Evolutionary conservation across 2,797 vertebrate species (phyloP).

Genomic region (Poecilia gillii): DNA sequence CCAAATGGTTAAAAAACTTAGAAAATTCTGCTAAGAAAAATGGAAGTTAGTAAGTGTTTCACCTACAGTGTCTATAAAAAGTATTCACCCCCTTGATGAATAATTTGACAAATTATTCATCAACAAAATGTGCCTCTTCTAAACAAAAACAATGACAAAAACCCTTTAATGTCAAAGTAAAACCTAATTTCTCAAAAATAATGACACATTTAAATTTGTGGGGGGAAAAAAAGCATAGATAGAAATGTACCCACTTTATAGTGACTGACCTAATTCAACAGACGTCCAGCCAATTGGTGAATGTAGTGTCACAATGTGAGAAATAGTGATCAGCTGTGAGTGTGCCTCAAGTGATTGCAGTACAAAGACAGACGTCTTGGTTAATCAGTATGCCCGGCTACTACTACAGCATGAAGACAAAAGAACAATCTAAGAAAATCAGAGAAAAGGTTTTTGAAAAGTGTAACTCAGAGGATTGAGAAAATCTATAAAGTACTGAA

Average conservation of each 20-base stretch:
- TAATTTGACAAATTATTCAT: not conserved
- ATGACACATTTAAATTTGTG: not conserved
- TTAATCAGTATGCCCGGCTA: too few species aligned
- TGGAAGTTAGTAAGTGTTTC: not conserved
- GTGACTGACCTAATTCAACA: not conserved
- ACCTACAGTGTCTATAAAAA: not conserved
- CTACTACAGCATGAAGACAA: too few species aligned
- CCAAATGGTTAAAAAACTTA: not conserved
- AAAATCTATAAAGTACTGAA: too few species aligned
- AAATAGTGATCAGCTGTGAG: too few species aligned
- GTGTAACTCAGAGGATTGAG: too few species aligned
- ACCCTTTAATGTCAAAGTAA: not conserved
- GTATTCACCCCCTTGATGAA: not conserved
- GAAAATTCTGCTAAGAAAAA: not conserved
- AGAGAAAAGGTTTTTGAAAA: too few species aligned
- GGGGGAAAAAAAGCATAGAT: not conserved
- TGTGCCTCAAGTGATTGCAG: too few species aligned
- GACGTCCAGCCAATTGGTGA: not conserved
- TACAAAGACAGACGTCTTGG: too few species aligned
- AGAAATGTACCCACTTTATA: not conserved
- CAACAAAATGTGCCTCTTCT: not conserved
- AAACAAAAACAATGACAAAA: not conserved
- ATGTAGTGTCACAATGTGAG: not conserved
- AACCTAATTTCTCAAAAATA: not conserved
- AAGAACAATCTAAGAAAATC: too few species aligned